Base-by-base conservation (phyloP, 2,888 invertebrate species). In the Brenthis daphne region DNA sequence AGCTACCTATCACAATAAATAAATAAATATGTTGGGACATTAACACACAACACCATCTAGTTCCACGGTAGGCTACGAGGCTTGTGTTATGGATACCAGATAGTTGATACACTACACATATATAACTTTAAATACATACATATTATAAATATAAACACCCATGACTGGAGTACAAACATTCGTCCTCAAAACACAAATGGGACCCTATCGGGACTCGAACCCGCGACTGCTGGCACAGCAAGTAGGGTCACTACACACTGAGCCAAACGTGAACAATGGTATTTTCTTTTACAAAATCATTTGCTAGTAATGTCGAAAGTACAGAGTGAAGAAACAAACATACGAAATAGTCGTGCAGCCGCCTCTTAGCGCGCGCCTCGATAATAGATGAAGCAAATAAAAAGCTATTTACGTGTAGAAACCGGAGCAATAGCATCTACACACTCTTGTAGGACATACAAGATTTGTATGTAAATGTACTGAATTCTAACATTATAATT, bases 301-400 rank as follows among this genome's bases (percentile, higher is more conserved):
- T 60, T 50, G 48, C 58, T n/a, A 50, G 58, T 60, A 12, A 65
- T 65, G 64, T 67, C 48, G 67, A 55, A 65, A 67, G 60, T 47
- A 20, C 48, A 54, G 61, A 57, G 65, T 64, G 65, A 63, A 64
- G 65, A 63, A 68, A 71, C 47, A 57, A 57, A 54, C 57, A 54
- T 11, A 11, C 11, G 37, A 43, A 47, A 57, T 53, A 64, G 47
- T 65, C 70, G 70, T 71, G 66, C 72, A 33, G 60, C 48, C 68
- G 58, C 65, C 70, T 72, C 58, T 72, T 72, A 72, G 64, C 73
- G 66, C 68, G 63, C 50, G 57, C 67, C 65, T 61, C 66, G 72
- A 54, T 69, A 77, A 75, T 37, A 12, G 64, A 57, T 51, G 47
- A 56, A 5, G 56, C 73, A 75, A 76, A 77, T 73, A 76, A 73